Evolutionary conservation across 2,113 vertebrate species (phyloP).

Genomic region (Burhinus oedicnemus): DNA sequence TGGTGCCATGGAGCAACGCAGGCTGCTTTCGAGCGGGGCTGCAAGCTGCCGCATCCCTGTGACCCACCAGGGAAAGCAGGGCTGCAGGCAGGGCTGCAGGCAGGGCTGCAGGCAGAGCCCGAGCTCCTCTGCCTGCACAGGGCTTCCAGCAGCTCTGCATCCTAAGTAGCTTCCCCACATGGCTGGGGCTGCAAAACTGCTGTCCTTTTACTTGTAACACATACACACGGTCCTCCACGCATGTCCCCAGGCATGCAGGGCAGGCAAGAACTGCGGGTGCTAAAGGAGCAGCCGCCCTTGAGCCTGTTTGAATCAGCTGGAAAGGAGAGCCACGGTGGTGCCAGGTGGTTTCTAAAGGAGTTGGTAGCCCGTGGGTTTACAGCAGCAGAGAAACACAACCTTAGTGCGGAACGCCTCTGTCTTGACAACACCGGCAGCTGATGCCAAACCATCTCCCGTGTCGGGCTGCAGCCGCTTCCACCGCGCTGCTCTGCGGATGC

Average conservation of each 20-base stretch:
- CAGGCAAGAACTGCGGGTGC: not conserved
- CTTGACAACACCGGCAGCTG: not conserved
- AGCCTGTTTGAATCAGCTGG: not conserved
- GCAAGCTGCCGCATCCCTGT: not conserved
- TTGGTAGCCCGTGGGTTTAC: not conserved
- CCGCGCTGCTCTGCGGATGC: not conserved
- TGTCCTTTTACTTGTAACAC: not conserved
- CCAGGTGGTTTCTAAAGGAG: not conserved
- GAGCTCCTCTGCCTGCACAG: not conserved
- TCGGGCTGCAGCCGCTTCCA: not conserved
- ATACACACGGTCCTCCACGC: rapidly evolving
- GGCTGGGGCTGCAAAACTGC: not conserved
- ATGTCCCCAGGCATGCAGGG: not conserved
- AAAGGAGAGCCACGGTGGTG: not conserved
- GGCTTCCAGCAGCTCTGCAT: not conserved
- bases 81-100: not conserved
- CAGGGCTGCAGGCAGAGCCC: not conserved
- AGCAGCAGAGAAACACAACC: not conserved
- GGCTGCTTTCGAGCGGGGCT: not conserved
- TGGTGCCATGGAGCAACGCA: not conserved
- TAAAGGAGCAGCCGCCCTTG: not conserved
- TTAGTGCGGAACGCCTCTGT: not conserved
- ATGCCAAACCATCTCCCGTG: not conserved
- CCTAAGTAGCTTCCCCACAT: rapidly evolving
- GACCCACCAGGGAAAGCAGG: not conserved